Percentiles rank a stretch among this genome's conserved stretches.
Conservation (phyloP, 2,113 vertebrate genomes). For the Salvelinus sp. region DNA sequence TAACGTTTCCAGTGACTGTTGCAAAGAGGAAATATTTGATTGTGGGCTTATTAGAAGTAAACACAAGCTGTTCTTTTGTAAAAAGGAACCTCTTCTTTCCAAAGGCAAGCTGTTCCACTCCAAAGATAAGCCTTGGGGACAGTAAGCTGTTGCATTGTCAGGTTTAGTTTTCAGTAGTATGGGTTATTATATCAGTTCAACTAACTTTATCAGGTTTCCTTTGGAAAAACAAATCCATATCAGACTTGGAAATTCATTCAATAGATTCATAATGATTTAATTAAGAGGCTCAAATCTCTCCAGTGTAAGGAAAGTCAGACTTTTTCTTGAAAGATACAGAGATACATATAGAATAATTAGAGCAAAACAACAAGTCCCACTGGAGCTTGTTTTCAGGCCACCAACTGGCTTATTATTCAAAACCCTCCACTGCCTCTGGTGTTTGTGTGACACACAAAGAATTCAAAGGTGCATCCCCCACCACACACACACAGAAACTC, state of each 20-base stretch:
- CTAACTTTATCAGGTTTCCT: no score
- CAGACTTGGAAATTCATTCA: no score
- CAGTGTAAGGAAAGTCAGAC: neutral
- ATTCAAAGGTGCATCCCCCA: slow-evolving; percentile 26
- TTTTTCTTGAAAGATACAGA: neutral
- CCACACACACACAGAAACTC: neutral
- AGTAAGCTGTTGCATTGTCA: neutral
- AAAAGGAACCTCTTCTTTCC: neutral
- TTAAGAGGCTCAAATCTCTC: neutral
- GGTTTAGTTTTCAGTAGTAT: slow-evolving; percentile 21
- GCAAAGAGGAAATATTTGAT: slow-evolving; percentile 1
- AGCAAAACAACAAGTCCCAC: slow-evolving; percentile 9
- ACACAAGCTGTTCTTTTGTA: slow-evolving; percentile 9
- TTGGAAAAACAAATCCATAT: no score
- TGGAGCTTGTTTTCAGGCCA: slow-evolving; percentile 25
- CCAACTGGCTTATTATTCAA: slow-evolving; percentile 22
- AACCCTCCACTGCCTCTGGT: slow-evolving; percentile 12
- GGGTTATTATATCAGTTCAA: neutral
- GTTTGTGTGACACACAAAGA: neutral
- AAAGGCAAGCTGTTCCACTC: slow-evolving; percentile 31
- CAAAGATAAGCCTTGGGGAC: neutral
- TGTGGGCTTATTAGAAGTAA: neutral
- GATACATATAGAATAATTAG: slow-evolving; percentile 30
- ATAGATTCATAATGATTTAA: no score
- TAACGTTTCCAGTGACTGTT: neutral